A percentile compares a stretch with the other conserved stretches of the same genome.
Conservation (phyloP, 2,888 invertebrate genomes). For the Girardia tigrina region DNA sequence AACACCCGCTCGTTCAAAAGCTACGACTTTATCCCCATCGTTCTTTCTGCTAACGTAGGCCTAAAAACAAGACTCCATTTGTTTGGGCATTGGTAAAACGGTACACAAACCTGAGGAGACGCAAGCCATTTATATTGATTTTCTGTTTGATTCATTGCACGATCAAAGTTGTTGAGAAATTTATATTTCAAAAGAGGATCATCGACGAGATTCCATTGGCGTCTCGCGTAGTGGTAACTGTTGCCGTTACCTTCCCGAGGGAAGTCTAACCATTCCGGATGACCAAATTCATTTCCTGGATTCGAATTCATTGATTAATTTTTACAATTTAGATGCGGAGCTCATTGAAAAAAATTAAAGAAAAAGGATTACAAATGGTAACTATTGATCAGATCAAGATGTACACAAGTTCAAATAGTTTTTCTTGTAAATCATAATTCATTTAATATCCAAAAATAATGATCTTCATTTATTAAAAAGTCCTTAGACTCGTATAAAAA, state of each 20-base stretch:
- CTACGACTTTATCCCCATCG: slow-evolving; percentile 80
- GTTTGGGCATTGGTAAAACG: too few species aligned
- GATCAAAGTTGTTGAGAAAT: slow-evolving; percentile 78
- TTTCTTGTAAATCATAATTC: too few species aligned
- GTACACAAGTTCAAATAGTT: too few species aligned
- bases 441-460: too few species aligned
- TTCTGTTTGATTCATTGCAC: slow-evolving; percentile 74
- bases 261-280: slow-evolving; percentile 99
- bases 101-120: slow-evolving; percentile 41
- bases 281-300: slow-evolving; percentile 89
- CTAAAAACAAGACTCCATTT: too few species aligned
- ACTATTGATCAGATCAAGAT: too few species aligned
- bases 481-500: too few species aligned
- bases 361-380: too few species aligned
- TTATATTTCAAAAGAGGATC: slow-evolving; percentile 75
- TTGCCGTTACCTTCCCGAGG: slow-evolving; percentile 84
- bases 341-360: too few species aligned
- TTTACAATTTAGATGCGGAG: too few species aligned
- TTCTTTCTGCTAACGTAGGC: slow-evolving; percentile 85
- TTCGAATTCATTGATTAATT: slow-evolving; percentile 32
- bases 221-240: slow-evolving; percentile 90
- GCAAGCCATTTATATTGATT: slow-evolving; percentile 74
- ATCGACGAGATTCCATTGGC: slow-evolving; percentile 86
- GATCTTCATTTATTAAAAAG: too few species aligned
- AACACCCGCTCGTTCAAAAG: slow-evolving; percentile 76